These are phyloP conservation scores for Thalassoma bifasciatum DNA, from an alignment of 2,113 vertebrate species.

Conservation along the genomic window DNA sequence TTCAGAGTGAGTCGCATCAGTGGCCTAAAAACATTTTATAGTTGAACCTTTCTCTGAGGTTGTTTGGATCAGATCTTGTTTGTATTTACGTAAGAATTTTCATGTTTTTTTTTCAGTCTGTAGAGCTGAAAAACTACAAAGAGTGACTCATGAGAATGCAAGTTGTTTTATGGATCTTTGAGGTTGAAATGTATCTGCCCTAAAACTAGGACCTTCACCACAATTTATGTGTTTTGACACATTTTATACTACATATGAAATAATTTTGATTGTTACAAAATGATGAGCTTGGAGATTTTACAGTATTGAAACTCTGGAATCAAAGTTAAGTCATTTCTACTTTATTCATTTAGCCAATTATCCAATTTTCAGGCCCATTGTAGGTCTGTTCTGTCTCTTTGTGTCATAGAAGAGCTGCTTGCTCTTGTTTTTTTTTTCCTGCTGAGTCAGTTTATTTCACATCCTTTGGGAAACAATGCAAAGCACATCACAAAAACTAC, in stretches of 20 bases:
- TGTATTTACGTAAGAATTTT: slow-evolving; percentile 16
- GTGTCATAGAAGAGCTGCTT: slow-evolving; percentile 46
- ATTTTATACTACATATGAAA: background rate
- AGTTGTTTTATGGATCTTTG: slow-evolving; percentile 8
- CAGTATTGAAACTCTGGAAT: slow-evolving; percentile 13
- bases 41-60: background rate
- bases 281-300: slow-evolving; percentile 5
- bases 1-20: slow-evolving; percentile 9
- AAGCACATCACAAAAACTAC: slow-evolving; percentile 52
- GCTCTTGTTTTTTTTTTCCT: slow-evolving; percentile 47
- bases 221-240: too few relatives aligned
- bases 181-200: background rate
- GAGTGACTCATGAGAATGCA: background rate
- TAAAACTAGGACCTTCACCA: too few relatives aligned
- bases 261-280: background rate
- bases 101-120: slow-evolving; percentile 8
- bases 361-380: slow-evolving; percentile 34
- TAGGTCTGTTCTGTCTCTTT: slow-evolving; percentile 37
- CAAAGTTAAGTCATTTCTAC: slow-evolving; percentile 20
- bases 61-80: background rate
- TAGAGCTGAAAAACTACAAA: background rate
- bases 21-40: background rate
- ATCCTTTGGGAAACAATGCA: slow-evolving; percentile 47
- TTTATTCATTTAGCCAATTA: slow-evolving; percentile 19
- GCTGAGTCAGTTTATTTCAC: slow-evolving; percentile 28